A percentile compares a stretch with the other conserved stretches of the same genome.
Conservation (phyloP, 2,888 invertebrate genomes). For the Chymomyza procnemis region DNA sequence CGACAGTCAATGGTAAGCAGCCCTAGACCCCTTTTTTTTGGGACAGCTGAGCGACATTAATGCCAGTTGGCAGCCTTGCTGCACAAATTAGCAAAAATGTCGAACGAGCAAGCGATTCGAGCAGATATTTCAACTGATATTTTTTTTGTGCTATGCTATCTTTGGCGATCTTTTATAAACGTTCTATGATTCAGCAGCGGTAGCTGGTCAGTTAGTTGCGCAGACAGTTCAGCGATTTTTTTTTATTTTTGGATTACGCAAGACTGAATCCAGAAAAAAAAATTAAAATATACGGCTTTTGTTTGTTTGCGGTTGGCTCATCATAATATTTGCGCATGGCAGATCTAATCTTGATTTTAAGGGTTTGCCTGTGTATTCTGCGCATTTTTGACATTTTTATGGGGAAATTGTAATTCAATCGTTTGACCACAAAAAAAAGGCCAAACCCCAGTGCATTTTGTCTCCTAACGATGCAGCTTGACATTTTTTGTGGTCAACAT, state of each 20-base stretch:
- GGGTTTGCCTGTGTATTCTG: neutral
- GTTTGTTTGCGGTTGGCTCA: conserved; percentile 66
- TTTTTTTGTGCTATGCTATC: conserved; percentile 38
- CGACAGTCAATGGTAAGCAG: conserved; percentile 49
- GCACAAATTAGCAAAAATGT: conserved; percentile 61
- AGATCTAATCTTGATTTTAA: conserved; percentile 62
- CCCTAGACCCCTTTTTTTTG: conserved; percentile 14
- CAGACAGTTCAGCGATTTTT: neutral
- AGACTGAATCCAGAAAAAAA: neutral
- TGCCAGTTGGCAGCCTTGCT: conserved; percentile 64
- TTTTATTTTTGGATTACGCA: neutral
- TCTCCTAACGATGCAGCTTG: conserved; percentile 38
- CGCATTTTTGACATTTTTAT: conserved; percentile 65
- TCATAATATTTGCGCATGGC: conserved; percentile 70
- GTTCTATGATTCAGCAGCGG: conserved; percentile 66
- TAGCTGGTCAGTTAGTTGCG: neutral
- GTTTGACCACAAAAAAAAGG: conserved; percentile 47
- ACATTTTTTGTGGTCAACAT: neutral
- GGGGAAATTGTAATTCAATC: conserved; percentile 70
- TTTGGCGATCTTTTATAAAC: conserved; percentile 60
- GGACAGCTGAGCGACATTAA: conserved; percentile 71
- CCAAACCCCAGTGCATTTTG: conserved; percentile 63
- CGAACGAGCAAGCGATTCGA: conserved; percentile 38
- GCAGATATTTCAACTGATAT: conserved; percentile 8
- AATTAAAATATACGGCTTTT: conserved; percentile 16